Evolutionary conservation across 2,888 invertebrate genomes (phyloP).

Genomic region (Ochlodes sylvanus): DNA sequence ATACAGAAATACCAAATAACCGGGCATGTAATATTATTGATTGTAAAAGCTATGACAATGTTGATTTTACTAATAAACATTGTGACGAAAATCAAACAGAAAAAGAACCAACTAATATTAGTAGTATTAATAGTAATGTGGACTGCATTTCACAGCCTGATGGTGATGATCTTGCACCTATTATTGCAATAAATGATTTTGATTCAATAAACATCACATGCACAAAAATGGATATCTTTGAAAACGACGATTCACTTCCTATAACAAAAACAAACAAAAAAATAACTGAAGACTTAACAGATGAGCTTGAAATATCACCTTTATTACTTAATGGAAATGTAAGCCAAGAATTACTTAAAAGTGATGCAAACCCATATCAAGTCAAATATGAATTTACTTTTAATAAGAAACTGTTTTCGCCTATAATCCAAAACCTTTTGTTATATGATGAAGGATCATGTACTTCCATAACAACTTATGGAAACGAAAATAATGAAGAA

Average conservation of each 20-base stretch:
- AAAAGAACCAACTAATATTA: background rate
- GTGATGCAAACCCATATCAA: background rate
- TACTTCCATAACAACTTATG: slow-evolving; percentile 22
- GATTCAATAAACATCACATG: background rate
- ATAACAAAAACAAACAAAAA: background rate
- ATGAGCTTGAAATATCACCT: background rate
- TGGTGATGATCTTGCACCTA: background rate
- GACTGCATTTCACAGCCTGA: background rate
- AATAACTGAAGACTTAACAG: background rate
- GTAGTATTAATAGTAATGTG: background rate
- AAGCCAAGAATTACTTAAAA: background rate
- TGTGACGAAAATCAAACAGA: background rate
- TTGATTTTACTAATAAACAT: background rate
- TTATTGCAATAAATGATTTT: background rate
- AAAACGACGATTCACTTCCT: background rate
- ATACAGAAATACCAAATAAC: background rate
- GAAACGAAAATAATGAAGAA: slow-evolving; percentile 18
- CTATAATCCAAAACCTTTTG: slow-evolving; percentile 68
- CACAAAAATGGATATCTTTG: background rate
- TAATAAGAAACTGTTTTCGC: slow-evolving; percentile 66
- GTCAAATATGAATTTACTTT: slow-evolving; percentile 38
- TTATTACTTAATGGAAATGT: background rate
- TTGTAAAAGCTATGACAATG: background rate
- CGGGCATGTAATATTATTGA: background rate
- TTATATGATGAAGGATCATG: slow-evolving; percentile 54